These are phyloP conservation scores for Euspilapteryx auroguttella DNA, from an alignment of 2,888 invertebrate genomes.

Conservation along the genomic window DNA sequence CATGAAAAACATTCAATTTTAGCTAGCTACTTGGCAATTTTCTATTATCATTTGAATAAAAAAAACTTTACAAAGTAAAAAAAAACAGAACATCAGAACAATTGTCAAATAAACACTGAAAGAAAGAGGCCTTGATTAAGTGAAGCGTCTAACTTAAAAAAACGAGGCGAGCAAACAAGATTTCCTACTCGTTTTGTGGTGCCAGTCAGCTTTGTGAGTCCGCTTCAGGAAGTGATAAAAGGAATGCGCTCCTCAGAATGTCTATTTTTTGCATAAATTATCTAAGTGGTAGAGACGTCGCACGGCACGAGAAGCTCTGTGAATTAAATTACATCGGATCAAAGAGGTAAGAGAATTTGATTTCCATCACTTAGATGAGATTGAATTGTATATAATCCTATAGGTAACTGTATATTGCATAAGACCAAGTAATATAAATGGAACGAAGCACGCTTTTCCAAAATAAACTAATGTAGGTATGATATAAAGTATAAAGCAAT, in stretches of 20 bases:
- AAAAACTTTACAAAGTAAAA: background rate
- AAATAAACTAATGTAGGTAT: no score
- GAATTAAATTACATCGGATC: background rate
- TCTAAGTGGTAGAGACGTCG: no score
- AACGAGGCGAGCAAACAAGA: conserved; percentile 13
- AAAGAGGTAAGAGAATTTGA: no score
- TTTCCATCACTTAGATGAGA: no score
- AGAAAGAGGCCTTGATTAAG: conserved; percentile 30
- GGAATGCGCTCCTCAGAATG: background rate
- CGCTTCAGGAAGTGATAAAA: background rate
- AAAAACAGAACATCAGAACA: background rate
- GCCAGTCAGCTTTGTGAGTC: conserved; percentile 20
- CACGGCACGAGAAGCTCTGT: background rate
- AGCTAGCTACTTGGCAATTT: no score
- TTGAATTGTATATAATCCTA: no score
- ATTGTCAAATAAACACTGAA: conserved; percentile 26
- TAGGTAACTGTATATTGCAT: no score
- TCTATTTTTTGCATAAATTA: no score
- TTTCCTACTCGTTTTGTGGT: background rate
- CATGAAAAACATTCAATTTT: conserved; percentile 3
- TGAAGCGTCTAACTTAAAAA: conserved; percentile 27
- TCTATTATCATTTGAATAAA: background rate
- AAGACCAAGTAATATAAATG: no score
- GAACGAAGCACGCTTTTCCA: no score
- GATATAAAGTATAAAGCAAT: no score